Conservation (phyloP, 2,888 invertebrate genomes). For the Mimachlamys varia region DNA sequence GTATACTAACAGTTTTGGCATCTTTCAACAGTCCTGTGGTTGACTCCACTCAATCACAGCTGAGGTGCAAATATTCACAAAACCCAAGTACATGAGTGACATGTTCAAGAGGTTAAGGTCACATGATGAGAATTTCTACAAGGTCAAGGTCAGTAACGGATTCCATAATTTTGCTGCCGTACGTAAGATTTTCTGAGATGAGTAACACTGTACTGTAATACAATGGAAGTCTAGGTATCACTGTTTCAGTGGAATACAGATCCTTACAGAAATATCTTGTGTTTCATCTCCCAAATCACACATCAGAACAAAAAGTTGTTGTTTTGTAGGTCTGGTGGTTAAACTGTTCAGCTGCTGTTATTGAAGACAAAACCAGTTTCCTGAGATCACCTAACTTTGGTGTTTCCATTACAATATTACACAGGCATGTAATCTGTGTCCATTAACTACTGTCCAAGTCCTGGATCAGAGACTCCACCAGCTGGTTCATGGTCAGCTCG, state of each 20-base stretch:
- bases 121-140: neutral
- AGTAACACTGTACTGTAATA: no score
- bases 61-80: neutral
- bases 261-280: no score
- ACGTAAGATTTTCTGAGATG: neutral
- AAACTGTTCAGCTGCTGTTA: neutral
- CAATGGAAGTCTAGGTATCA: no score
- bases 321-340: neutral
- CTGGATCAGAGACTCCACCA: slow-evolving; percentile 90
- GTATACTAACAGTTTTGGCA: no score
- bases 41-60: no score
- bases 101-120: neutral
- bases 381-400: neutral
- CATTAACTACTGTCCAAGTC: slow-evolving; percentile 71
- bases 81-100: neutral
- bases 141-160: neutral
- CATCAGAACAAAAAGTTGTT: no score
- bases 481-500: slow-evolving; percentile 85
- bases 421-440: neutral
- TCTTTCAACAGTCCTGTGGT: no score
- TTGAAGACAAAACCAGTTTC: no score
- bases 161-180: neutral
- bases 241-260: no score
- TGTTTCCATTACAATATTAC: neutral
- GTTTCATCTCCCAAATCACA: no score